These are phyloP conservation scores for Agriotes lineatus DNA, from an alignment of 2,888 invertebrate genomes.

Conservation along the genomic window DNA sequence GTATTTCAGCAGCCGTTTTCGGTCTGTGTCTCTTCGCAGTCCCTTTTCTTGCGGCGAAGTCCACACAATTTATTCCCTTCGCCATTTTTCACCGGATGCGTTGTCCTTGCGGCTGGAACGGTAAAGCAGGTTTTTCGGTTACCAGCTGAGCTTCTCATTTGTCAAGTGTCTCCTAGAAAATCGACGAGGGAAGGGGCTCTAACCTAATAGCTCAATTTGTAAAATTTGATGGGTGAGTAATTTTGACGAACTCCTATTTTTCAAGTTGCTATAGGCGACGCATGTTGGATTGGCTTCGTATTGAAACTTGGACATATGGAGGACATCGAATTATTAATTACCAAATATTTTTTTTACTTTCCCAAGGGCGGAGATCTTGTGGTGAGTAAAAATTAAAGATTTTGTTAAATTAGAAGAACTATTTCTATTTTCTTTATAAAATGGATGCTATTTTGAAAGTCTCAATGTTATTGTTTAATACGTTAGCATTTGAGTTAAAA, in stretches of 20 bases:
- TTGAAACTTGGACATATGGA: too few species aligned
- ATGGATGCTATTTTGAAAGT: too few species aligned
- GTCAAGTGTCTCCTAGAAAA: slow-evolving; percentile 28
- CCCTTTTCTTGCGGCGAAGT: slow-evolving; percentile 13
- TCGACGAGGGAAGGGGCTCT: background rate
- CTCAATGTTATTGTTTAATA: too few species aligned
- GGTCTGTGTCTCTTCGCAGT: slow-evolving; percentile 11
- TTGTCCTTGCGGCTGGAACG: slow-evolving; percentile 24
- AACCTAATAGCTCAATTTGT: slow-evolving; percentile 19
- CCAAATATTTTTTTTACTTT: too few species aligned
- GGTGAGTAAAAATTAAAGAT: too few species aligned
- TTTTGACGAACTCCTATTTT: background rate
- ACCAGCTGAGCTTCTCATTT: slow-evolving; percentile 31
- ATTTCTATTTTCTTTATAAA: too few species aligned
- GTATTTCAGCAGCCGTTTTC: slow-evolving; percentile 10
- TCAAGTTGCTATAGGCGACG: background rate
- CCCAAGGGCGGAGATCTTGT: too few species aligned
- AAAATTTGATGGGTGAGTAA: slow-evolving; percentile 20
- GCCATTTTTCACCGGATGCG: slow-evolving; percentile 29
- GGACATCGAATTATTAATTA: too few species aligned
- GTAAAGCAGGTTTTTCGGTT: slow-evolving; percentile 22
- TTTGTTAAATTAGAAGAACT: too few species aligned
- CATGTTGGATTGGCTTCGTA: too few species aligned
- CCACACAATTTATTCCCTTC: slow-evolving; percentile 24
- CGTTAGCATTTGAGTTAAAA: too few species aligned